Evolutionary conservation across 2,113 vertebrate species (phyloP), one percentile per base, ranked within the genome.

Genomic region (Charina bottae): DNA sequence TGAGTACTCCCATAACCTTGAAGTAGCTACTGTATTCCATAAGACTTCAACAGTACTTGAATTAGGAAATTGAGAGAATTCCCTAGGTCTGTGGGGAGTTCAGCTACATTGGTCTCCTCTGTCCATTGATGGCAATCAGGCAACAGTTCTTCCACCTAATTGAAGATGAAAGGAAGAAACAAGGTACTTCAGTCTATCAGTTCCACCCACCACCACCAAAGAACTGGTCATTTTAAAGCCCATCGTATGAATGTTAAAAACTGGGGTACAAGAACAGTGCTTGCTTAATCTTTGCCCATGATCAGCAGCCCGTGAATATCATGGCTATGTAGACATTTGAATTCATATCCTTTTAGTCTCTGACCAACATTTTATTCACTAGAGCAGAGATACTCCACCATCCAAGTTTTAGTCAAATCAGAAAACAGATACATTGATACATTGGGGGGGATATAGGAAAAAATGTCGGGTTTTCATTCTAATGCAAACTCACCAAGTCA

Each of bases 181-280:
- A 12, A 42, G 5, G 72, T 21, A 7, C 0, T 0, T 0, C 0
- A 0, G 42, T 4, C 87, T 24, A 0, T 3, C 23, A 55, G 55
- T 62, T 92, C 78, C 60, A 19, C 3, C 78, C 60, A 19, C 3
- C 49, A 0, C 13, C 10, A 28, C 49, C 12, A 49, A 49, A 49
- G 49, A 28, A 10, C 12, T 85, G 53, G 26, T 55, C 49, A 28
- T 21, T 49, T 83, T 49, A 7, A 49, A 49, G 49, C 49, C 49
- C 49, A 49, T 49, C 49, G 5, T 6, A 49, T 49, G 49, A 49
- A 49, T 49, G 49, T 49, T 49, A 49, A 49, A 49, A 49, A 49
- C 5, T 49, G 49, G 49, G 49, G 49, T 49, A 49, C 49, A 7
- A 49, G 49, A 49, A 4, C 49, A 49, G 49, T 49, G 49, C 49